Evolutionary conservation across 2,113 vertebrate genomes (phyloP).

Genomic region (Eurystomus gularis): DNA sequence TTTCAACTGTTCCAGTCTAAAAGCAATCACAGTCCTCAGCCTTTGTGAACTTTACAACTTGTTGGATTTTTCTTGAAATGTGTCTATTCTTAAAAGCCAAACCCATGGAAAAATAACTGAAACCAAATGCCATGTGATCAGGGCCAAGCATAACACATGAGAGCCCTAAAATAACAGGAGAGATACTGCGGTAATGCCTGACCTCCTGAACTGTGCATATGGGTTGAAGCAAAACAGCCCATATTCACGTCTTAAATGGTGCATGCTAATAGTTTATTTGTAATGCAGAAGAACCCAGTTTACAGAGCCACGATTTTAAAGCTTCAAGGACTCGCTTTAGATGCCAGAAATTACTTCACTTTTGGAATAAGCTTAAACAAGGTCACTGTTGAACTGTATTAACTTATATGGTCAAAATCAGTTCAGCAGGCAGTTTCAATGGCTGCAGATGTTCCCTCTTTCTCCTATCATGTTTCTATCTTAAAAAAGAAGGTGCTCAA

Average conservation of each 20-base stretch:
- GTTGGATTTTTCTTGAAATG: slow-evolving; percentile 66
- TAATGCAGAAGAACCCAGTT: slow-evolving; percentile 9
- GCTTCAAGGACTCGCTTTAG: neutral
- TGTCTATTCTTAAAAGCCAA: slow-evolving; percentile 68
- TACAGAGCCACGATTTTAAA: slow-evolving; percentile 28
- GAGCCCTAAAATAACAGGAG: slow-evolving; percentile 75
- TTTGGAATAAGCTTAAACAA: slow-evolving; percentile 34
- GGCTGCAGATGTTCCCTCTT: slow-evolving; percentile 24
- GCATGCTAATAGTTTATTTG: slow-evolving; percentile 31
- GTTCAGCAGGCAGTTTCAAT: slow-evolving; percentile 2
- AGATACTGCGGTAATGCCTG: slow-evolving; percentile 68
- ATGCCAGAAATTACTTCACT: slow-evolving; percentile 52
- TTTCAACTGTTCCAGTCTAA: neutral
- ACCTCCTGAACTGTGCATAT: slow-evolving; percentile 68
- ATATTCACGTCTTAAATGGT: slow-evolving; percentile 9
- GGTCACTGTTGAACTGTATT: slow-evolving; percentile 41
- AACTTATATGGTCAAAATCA: slow-evolving; percentile 50
- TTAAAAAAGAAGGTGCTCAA: neutral
- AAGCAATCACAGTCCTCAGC: slow-evolving; percentile 23
- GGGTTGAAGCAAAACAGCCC: slow-evolving; percentile 62
- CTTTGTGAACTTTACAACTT: slow-evolving; percentile 52
- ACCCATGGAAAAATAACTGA: slow-evolving; percentile 72
- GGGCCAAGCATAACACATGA: slow-evolving; percentile 72
- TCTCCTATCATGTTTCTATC: neutral
- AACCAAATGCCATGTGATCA: slow-evolving; percentile 65